Conservation (phyloP, 2,797 vertebrate species). For the Lacerta viridis region DNA sequence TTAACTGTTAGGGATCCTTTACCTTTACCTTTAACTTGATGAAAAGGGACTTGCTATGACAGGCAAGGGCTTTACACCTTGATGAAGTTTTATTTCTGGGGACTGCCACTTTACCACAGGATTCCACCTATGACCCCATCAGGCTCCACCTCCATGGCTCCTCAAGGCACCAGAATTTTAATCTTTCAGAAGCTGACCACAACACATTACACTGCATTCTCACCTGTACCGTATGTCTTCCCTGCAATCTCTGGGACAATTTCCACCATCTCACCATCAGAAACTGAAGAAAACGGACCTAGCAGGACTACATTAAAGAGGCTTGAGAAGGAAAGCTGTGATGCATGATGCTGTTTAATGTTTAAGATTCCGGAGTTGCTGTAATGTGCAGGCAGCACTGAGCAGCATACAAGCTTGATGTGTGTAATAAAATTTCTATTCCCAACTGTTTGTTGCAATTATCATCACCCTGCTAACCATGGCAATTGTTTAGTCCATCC, state of each 20-base stretch:
- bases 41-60: too few species aligned
- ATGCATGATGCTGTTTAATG: neutral
- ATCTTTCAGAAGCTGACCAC: too few species aligned
- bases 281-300: neutral
- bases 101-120: too few species aligned
- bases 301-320: neutral
- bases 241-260: neutral
- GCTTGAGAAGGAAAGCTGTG: neutral
- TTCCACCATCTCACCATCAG: neutral
- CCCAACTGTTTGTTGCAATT: neutral
- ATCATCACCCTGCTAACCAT: slow-evolving; percentile 5
- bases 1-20: too few species aligned
- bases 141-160: neutral
- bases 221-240: too few species aligned
- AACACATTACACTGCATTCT: neutral
- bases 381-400: neutral
- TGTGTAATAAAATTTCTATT: neutral
- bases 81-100: too few species aligned
- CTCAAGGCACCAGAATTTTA: neutral
- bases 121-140: too few species aligned
- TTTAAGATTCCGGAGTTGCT: neutral
- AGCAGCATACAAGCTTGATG: neutral
- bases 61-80: too few species aligned
- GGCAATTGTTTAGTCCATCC: neutral
- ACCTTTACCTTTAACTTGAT: too few species aligned